Evolutionary conservation across 2,113 vertebrate species (phyloP), one percentile per base, ranked within the genome.

Genomic region (Protobothrops mucrosquamatus): DNA sequence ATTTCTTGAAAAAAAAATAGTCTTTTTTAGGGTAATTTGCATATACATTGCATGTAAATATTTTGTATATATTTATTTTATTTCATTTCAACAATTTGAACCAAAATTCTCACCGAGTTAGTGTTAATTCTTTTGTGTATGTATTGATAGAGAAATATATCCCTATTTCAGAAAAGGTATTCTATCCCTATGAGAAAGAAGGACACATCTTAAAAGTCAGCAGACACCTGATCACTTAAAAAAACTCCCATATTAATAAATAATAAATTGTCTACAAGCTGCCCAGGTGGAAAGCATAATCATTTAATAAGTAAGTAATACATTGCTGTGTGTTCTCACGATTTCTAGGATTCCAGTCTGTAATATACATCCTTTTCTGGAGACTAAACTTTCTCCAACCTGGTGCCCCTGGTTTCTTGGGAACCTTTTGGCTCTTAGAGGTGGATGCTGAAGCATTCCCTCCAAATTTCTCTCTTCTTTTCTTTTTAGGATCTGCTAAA

Each of bases 1-100:
- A 48, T 29, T 64, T 48, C 11, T 61, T 34, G 64, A 18, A 29
- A 14, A 89, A 51, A 51, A 6, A 51, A 9, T 48, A 74, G 14
- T 51, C 7, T 23, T 15, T 55, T 87, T 6, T n/a, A 24, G 20
- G 15, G 2, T 48, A 9, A 69, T 90, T 20, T 52, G 89, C 46
- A 90, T 69, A 90, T 69, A 69, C 2, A 74, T 54, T 81, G 90
- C 51, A 91, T 81, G 24, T 34, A n/a, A 74, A 54, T 91, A 91
- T 15, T 64, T 64, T 51, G 8, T n/a, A 64, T 90, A n/a, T 64
- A n/a, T n/a, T n/a, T n/a, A n/a, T n/a, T n/a, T n/a, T n/a, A 64
- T 90, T 64, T 64, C 43, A 64, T 69, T 69, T 90, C 51, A 64
- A 90, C 64, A 46, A 90, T 90, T 64, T 90, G n/a, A 48, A 59